phyloP scores from a whole-genome alignment of 2,797 vertebrate genomes.

The Myoxocephalus aenaeus region DNA sequence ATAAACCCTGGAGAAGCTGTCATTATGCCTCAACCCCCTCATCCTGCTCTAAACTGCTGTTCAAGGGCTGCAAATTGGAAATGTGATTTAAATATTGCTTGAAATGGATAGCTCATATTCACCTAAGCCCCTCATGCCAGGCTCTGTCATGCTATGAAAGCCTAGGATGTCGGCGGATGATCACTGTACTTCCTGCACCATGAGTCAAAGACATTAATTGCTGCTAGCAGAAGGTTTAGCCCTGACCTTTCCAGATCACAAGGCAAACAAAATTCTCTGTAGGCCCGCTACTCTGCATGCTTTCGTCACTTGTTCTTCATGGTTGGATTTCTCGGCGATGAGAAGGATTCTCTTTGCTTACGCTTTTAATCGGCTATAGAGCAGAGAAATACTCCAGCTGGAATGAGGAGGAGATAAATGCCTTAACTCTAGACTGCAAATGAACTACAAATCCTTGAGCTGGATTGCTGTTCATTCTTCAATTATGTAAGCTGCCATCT shows the following conservation, averaged over 20 bases:
- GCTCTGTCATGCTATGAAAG: slow-evolving; percentile 67
- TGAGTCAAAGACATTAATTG: slow-evolving; percentile 78
- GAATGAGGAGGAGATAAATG: slow-evolving; percentile 82
- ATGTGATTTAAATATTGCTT: slow-evolving; percentile 84
- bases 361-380: slow-evolving; percentile 77
- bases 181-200: slow-evolving; percentile 62
- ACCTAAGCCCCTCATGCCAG: slow-evolving; percentile 73
- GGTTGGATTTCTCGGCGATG: slow-evolving; percentile 74
- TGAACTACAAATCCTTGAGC: slow-evolving; percentile 79
- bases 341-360: slow-evolving; percentile 79
- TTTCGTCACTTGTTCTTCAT: slow-evolving; percentile 74
- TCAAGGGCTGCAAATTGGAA: slow-evolving; percentile 84
- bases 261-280: slow-evolving; percentile 76
- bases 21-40: slow-evolving; percentile 80
- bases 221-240: slow-evolving; percentile 75
- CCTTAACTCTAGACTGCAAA: slow-evolving; percentile 79
- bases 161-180: slow-evolving; percentile 56
- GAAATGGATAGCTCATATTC: slow-evolving; percentile 81
- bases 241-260: slow-evolving; percentile 82
- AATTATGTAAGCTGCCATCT: slow-evolving; percentile 75
- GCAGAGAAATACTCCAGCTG: slow-evolving; percentile 78
- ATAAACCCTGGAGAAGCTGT: slow-evolving; percentile 82
- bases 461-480: slow-evolving; percentile 77
- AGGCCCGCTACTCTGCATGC: slow-evolving; percentile 55
- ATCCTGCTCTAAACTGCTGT: slow-evolving; percentile 74